Evolutionary conservation across 2,113 vertebrate species (phyloP), one percentile per base, ranked within the genome.

Genomic region (Neogale vison): DNA sequence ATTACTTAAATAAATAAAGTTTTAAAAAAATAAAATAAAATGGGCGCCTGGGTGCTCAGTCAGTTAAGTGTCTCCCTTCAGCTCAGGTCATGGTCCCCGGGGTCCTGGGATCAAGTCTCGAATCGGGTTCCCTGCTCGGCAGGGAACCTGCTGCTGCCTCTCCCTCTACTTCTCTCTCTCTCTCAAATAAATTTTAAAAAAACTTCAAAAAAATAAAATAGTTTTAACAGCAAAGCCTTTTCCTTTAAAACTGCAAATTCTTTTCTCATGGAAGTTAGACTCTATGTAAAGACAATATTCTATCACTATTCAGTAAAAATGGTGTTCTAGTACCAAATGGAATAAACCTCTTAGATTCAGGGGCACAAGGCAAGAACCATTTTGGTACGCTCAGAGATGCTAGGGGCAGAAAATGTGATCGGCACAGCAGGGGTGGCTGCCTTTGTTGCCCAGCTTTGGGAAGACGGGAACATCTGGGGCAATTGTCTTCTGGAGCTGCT

Each of bases 211-310:
- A 65, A 34, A 65, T 76, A 10, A 76, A 69, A 72, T 69, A 69
- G n/a, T 69, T 96, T 87, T 88, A 86, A 91, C 4, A 86, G 63
- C 61, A 67, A 67, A 85, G 36, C 47, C 36, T 87, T 90, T 90
- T 79, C 45, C 63, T 90, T 90, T 72, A 79, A 96, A 80, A 90
- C 31, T 50, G 8, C 34, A 31, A 11, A 34, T 88, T 72, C 17
- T 92, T 79, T 89, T 71, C 34, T 83, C 24, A 39, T 23, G 29
- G 45, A 74, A 89, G 11, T 39, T 85, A 86, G 42, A 63, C 59
- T 95, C 42, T 86, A 55, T 87, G 7, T 83, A 26, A 95, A 89
- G 72, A 88, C 34, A 34, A 8, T 39, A 31, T 55, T 89, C 21
- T 36, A 24, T 76, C 50, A 84, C 61, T 26, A 6, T 47, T 84